phyloP scores from a whole-genome alignment of 37 sponge, comb jelly and placozoan species.

The Amphimedon queenslandica region DNA sequence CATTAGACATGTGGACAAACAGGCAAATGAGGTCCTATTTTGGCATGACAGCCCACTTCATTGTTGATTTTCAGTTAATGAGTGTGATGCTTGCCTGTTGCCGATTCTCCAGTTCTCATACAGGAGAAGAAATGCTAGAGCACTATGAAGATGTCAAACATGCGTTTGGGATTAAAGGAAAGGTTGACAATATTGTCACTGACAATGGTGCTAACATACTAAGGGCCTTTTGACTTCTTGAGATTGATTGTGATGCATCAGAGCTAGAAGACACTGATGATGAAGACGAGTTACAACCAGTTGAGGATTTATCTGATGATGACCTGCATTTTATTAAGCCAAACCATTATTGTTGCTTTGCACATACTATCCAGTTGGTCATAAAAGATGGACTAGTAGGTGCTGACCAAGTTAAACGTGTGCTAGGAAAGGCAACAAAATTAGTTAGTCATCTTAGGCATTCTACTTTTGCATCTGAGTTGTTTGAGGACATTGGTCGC shows the following conservation, averaged over 20 bases:
- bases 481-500: background rate
- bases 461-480: background rate
- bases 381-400: background rate
- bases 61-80: background rate
- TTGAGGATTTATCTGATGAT: too few species aligned
- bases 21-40: background rate
- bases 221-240: background rate
- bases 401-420: too few species aligned
- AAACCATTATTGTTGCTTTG: too few species aligned
- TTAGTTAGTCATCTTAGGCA: background rate
- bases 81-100: background rate
- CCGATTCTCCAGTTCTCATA: background rate
- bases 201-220: slow-evolving; percentile 1
- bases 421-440: too few species aligned
- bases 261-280: too few species aligned
- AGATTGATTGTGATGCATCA: too few species aligned
- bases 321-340: too few species aligned
- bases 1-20: background rate
- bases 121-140: background rate
- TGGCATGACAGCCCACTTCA: background rate
- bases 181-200: background rate
- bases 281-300: too few species aligned
- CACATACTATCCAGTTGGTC: too few species aligned
- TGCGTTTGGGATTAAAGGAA: background rate
- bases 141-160: background rate